Conservation (phyloP, 1,140 invertebrate species). For the Protaetia brevitarsis region DNA sequence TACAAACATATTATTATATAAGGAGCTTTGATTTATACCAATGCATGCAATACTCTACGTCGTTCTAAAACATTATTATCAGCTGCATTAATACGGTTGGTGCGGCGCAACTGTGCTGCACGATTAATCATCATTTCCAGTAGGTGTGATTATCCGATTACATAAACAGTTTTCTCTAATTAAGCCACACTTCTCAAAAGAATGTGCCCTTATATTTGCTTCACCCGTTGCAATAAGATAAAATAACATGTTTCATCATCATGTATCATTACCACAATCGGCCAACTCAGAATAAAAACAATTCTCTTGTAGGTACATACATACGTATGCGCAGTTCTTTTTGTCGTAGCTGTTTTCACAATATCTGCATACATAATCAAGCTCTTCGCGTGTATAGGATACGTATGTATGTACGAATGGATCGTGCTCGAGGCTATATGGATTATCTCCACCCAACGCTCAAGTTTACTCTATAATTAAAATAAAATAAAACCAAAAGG, state of each 20-base stretch:
- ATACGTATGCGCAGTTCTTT: conserved; percentile 23
- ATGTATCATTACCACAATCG: conserved; percentile 30
- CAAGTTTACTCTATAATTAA: conserved; percentile 37
- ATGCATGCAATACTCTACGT: too few species aligned
- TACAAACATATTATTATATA: too few species aligned
- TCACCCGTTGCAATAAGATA: background rate
- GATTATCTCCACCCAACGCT: conserved; percentile 35
- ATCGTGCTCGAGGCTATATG: conserved; percentile 31
- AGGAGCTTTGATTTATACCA: too few species aligned
- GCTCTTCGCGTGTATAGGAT: conserved; percentile 8
- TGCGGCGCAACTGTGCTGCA: background rate
- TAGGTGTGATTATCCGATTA: background rate
- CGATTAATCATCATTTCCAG: background rate
- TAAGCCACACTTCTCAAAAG: background rate
- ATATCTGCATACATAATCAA: conserved; percentile 39
- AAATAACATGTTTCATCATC: conserved; percentile 7
- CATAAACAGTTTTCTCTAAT: conserved; percentile 10
- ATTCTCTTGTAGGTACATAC: conserved; percentile 1
- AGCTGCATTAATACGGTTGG: background rate
- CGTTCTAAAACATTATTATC: too few species aligned
- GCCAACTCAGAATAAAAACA: background rate
- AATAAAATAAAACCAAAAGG: conserved; percentile 36
- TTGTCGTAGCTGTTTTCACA: conserved; percentile 29
- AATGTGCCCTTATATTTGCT: background rate
- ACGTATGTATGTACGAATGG: conserved; percentile 6